These are phyloP conservation scores for Pangasius sanitwongsei DNA, from an alignment of 2,797 vertebrate genomes.

Conservation along the genomic window DNA sequence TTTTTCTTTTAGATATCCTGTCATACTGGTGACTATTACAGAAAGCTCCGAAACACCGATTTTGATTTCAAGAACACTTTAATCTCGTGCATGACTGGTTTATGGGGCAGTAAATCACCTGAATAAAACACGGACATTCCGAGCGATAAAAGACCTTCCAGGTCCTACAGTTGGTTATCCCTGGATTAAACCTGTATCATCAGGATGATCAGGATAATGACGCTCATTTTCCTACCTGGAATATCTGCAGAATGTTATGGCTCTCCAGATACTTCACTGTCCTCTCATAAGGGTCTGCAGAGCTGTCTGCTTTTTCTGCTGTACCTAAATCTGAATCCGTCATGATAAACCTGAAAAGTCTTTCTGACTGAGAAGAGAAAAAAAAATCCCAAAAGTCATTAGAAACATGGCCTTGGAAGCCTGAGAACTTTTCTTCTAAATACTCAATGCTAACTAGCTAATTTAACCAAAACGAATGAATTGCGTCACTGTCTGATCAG, in stretches of 20 bases:
- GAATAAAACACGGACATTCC: not conserved
- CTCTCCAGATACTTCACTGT: slow-evolving; percentile 77
- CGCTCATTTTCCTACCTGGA: slow-evolving; percentile 74
- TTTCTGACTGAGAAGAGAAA: not conserved
- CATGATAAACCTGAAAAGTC: slow-evolving; percentile 33
- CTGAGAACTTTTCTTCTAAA: not conserved
- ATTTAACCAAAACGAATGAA: not conserved
- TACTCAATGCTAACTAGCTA: not conserved
- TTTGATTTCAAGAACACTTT: not conserved
- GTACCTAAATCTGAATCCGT: slow-evolving; percentile 14
- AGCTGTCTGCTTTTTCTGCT: not conserved
- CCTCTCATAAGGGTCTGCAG: slow-evolving; percentile 75
- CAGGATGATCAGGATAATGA: not conserved
- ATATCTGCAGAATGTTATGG: slow-evolving; percentile 79
- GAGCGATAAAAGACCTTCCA: not conserved
- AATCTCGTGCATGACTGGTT: not conserved
- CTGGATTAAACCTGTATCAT: not conserved
- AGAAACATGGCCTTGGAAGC: not conserved
- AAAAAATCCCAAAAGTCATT: not conserved
- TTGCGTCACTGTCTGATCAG: not conserved
- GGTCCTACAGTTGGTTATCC: not conserved
- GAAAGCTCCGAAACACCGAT: not conserved
- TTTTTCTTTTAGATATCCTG: not conserved
- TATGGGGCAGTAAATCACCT: not conserved
- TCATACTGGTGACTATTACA: not conserved